phyloP scores from a whole-genome alignment of 2,888 invertebrate genomes.

The Latrodectus hesperus region DNA sequence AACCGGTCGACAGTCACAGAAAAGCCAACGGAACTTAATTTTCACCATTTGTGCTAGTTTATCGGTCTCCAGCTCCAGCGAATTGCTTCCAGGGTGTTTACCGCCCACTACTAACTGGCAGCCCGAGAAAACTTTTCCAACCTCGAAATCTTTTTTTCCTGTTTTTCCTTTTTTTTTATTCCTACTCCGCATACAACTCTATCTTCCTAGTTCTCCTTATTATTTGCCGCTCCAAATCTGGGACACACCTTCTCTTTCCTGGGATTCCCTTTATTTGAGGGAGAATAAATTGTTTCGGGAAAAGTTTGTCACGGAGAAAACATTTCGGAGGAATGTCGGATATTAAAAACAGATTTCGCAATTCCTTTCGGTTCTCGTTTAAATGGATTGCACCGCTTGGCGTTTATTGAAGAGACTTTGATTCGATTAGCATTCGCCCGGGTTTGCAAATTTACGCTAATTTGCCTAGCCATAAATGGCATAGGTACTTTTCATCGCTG shows the following conservation, averaged over 20 bases:
- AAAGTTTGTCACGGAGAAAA: constrained; percentile 59
- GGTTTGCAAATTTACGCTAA: constrained; percentile 57
- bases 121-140: constrained; percentile 34
- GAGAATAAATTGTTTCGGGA: constrained; percentile 67
- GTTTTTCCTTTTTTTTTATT: constrained; percentile 13
- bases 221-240: constrained; percentile 24
- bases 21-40: constrained; percentile 60
- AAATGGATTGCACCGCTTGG: constrained; percentile 14
- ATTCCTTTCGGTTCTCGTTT: constrained; percentile 33
- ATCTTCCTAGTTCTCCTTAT: background rate
- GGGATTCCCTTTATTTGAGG: constrained; percentile 34
- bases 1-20: constrained; percentile 26
- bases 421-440: constrained; percentile 52
- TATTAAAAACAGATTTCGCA: constrained; percentile 68
- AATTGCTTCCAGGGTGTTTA: constrained; percentile 66
- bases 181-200: background rate
- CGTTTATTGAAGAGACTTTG: constrained; percentile 57
- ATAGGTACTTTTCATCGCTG: constrained; percentile 13
- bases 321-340: constrained; percentile 66
- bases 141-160: constrained; percentile 1
- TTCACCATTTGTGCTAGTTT: constrained; percentile 67
- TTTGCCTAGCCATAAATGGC: constrained; percentile 43
- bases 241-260: constrained; percentile 48
- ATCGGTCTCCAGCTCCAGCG: constrained; percentile 52
- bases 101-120: constrained; percentile 60